These are phyloP conservation scores for Eleginops maclovinus DNA, from an alignment of 2,113 vertebrate genomes.

Conservation along the genomic window DNA sequence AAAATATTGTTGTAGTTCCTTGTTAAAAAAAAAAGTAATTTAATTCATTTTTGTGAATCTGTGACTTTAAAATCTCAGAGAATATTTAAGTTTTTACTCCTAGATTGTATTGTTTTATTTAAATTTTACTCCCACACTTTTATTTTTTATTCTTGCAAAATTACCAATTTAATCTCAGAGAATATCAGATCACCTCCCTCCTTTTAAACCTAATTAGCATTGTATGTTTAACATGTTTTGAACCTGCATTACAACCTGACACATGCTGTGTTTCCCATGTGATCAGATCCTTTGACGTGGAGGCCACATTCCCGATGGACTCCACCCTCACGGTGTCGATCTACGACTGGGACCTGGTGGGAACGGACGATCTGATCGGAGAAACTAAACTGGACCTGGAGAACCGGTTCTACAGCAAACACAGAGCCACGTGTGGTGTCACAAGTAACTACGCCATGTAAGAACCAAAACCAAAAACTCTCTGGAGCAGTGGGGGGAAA, in stretches of 20 bases:
- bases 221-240: not conserved
- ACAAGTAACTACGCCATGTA: constrained; percentile 89
- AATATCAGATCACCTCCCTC: too few species aligned
- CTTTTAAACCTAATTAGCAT: too few species aligned
- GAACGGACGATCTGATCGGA: constrained; percentile 97
- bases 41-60: too few species aligned
- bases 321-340: constrained; percentile 94
- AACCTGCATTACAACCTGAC: not conserved
- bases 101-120: too few species aligned
- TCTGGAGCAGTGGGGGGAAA: not conserved
- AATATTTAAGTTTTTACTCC: too few species aligned
- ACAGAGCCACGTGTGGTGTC: constrained; percentile 94
- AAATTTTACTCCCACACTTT: too few species aligned
- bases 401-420: constrained; percentile 99
- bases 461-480: constrained; percentile 22
- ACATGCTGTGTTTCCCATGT: not conserved
- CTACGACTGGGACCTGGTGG: constrained; percentile 98
- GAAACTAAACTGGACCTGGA: constrained; percentile 97
- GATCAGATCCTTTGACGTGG: constrained; percentile 94
- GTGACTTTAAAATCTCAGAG: too few species aligned
- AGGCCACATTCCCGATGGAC: constrained; percentile 98
- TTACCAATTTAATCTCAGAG: too few species aligned
- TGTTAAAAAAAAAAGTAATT: too few species aligned
- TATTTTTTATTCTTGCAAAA: not conserved
- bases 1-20: too few species aligned